phyloP scores from a whole-genome alignment of 2,797 vertebrate genomes.

The Sebastes oblongus region DNA sequence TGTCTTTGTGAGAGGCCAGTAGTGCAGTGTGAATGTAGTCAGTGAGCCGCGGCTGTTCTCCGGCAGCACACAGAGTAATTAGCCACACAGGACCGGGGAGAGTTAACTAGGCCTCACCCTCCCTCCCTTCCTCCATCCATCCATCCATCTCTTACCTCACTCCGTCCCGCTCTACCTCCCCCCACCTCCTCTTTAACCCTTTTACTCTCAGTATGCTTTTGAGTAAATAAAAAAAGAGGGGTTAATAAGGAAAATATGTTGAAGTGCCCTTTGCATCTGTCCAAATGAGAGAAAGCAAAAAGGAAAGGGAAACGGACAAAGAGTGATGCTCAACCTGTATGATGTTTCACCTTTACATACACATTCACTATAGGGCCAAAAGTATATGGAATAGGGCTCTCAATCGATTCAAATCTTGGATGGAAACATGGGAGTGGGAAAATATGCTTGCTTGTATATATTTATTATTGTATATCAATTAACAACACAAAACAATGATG shows the following conservation, averaged over 20 bases:
- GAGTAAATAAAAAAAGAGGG: constrained; percentile 6
- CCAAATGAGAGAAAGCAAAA: neutral
- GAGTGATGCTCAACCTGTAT: neutral
- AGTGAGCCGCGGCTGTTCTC: constrained; percentile 70
- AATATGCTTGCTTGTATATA: too few relatives aligned
- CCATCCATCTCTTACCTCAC: neutral
- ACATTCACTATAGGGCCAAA: neutral
- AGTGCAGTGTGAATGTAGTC: constrained; percentile 75
- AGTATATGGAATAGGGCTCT: neutral
- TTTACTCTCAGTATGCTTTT: constrained; percentile 30
- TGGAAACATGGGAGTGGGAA: too few relatives aligned
- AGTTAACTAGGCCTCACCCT: constrained; percentile 79
- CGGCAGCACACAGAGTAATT: constrained; percentile 82
- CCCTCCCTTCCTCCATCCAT: constrained; percentile 7
- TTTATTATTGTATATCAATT: too few relatives aligned
- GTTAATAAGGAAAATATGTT: constrained; percentile 30
- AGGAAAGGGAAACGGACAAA: neutral
- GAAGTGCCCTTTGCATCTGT: constrained; percentile 3
- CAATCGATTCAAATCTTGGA: too few relatives aligned
- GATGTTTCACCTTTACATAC: neutral
- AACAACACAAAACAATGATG: too few relatives aligned
- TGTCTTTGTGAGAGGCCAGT: constrained; percentile 73
- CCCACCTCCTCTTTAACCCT: constrained; percentile 40
- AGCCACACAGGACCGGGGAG: constrained; percentile 82
- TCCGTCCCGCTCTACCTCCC: constrained; percentile 14